Conservation (phyloP, 2,113 vertebrate species). For the Notothenia coriiceps region DNA sequence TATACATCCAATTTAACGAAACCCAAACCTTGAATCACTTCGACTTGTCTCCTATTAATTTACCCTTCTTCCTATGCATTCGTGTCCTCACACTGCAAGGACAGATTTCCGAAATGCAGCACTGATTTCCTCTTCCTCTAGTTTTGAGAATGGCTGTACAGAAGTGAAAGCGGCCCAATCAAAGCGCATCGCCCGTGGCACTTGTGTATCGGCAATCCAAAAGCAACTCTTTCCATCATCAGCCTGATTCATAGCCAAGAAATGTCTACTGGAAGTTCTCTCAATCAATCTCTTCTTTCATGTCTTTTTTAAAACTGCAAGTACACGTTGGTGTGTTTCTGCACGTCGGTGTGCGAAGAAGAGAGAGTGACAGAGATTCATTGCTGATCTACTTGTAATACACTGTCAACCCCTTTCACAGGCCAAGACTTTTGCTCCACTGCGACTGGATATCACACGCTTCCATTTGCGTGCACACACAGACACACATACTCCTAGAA, state of each 20-base stretch:
- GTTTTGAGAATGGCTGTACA: conserved; percentile 41
- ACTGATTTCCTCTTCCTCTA: conserved; percentile 56
- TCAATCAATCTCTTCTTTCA: conserved; percentile 34
- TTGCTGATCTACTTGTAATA: conserved; percentile 44
- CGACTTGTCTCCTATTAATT: neutral
- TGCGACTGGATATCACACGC: conserved; percentile 43
- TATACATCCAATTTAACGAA: neutral
- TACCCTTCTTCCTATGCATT: conserved; percentile 1
- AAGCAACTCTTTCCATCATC: conserved; percentile 61
- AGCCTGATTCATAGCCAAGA: conserved; percentile 64
- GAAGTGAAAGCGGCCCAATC: conserved; percentile 66
- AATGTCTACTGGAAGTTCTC: conserved; percentile 38
- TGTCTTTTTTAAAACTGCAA: neutral
- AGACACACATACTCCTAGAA: conserved; percentile 57
- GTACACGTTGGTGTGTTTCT: neutral
- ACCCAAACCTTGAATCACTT: neutral
- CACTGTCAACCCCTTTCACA: conserved; percentile 41
- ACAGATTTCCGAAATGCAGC: conserved; percentile 30
- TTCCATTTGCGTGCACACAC: conserved; percentile 16
- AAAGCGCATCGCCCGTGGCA: conserved; percentile 37
- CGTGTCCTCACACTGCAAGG: conserved; percentile 25
- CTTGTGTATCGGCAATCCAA: conserved; percentile 44
- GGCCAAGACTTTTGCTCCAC: conserved; percentile 20
- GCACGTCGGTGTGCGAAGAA: neutral
- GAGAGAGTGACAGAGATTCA: conserved; percentile 26